Evolutionary conservation across 64 coral and sea anemone genomes (phyloP).

Genomic region (Dendronephthya gigantea): DNA sequence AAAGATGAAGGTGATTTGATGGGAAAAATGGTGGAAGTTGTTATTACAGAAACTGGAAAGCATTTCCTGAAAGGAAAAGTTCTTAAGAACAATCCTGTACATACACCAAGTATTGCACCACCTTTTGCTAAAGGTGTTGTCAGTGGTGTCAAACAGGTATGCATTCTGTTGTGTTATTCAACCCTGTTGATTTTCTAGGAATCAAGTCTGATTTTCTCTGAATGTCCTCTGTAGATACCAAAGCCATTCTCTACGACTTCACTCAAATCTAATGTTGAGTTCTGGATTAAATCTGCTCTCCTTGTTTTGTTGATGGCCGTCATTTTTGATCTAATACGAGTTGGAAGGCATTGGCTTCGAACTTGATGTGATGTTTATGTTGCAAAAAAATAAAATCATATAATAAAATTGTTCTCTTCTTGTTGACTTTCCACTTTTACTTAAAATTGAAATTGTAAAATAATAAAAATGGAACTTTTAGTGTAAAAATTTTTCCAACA

Average conservation of each 20-base stretch:
- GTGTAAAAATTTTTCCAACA: no score
- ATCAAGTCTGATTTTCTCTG: not conserved
- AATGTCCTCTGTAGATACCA: not conserved
- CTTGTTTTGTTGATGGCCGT: constrained; percentile 62
- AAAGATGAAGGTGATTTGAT: constrained; percentile 93
- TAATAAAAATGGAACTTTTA: no score
- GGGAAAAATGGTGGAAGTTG: constrained; percentile 84
- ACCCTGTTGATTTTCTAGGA: no score
- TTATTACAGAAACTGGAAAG: constrained; percentile 69
- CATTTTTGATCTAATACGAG: not conserved
- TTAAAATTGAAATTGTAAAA: no score
- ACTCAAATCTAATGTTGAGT: not conserved
- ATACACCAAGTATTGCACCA: constrained; percentile 63
- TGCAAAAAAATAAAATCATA: no score
- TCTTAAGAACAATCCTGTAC: constrained; percentile 32
- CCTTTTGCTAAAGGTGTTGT: constrained; percentile 80
- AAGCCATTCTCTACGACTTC: not conserved
- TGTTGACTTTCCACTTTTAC: no score
- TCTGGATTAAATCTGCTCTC: constrained; percentile 53
- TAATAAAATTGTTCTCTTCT: no score
- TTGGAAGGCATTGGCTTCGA: not conserved
- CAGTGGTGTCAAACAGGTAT: constrained; percentile 53
- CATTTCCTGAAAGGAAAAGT: constrained; percentile 70
- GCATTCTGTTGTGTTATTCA: no score
- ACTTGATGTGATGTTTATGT: not conserved